phyloP scores from a whole-genome alignment of 1,140 invertebrate species.

The Nixonia krombeini region DNA sequence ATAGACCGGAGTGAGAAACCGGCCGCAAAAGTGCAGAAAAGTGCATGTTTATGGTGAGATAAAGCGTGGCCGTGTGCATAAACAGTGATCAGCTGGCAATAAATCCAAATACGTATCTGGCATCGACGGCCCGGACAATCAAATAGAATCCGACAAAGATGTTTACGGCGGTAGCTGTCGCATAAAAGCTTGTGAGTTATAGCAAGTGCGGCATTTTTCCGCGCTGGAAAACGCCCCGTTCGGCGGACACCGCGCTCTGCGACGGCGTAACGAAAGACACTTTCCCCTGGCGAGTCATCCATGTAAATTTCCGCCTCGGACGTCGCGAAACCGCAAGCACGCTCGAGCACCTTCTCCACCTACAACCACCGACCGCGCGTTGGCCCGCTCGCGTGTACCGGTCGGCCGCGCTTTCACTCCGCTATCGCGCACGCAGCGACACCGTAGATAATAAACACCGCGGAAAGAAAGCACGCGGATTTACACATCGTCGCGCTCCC shows the following conservation, averaged over 20 bases:
- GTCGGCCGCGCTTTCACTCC: constrained; percentile 58
- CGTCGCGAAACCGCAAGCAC: constrained; percentile 48
- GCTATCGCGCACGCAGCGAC: constrained; percentile 45
- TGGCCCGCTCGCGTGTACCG: constrained; percentile 23
- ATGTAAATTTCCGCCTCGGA: constrained; percentile 56
- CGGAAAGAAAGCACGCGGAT: constrained; percentile 45
- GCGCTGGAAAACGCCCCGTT: not conserved
- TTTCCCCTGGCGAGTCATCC: constrained; percentile 55
- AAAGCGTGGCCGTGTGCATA: not conserved
- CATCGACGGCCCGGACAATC: constrained; percentile 4
- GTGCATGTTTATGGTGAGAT: not conserved
- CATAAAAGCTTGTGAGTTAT: constrained; percentile 4
- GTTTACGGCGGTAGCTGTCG: constrained; percentile 15
- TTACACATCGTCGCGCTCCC: no score
- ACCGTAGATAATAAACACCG: constrained; percentile 51
- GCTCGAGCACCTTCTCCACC: constrained; percentile 42
- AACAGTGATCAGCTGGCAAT: constrained; percentile 14
- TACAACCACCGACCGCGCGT: constrained; percentile 38
- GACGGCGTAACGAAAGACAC: constrained; percentile 49
- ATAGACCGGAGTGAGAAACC: no score
- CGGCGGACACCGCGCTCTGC: constrained; percentile 5
- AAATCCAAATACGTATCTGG: constrained; percentile 18
- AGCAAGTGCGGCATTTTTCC: not conserved
- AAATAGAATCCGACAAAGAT: constrained; percentile 2
- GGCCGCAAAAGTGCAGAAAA: no score